Conservation (phyloP, 2,888 invertebrate genomes). For the Achlya flavicornis region DNA sequence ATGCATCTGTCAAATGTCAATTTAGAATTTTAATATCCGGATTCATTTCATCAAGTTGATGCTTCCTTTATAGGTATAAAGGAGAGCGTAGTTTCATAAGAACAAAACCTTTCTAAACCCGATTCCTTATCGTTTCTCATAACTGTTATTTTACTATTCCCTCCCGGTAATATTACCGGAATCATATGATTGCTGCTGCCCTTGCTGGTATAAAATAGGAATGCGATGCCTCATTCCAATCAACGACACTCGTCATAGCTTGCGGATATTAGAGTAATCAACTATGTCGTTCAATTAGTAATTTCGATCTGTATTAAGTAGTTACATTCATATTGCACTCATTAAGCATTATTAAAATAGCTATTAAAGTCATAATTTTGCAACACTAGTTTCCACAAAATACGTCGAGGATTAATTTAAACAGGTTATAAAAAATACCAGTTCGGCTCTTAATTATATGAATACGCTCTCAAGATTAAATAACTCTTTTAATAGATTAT, state of each 20-base stretch:
- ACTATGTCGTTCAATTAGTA: background rate
- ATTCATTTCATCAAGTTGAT: too few species aligned
- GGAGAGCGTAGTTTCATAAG: too few species aligned
- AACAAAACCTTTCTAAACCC: too few species aligned
- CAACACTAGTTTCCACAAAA: background rate
- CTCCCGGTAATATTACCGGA: background rate
- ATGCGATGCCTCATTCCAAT: background rate
- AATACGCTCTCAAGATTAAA: background rate
- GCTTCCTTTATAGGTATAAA: too few species aligned
- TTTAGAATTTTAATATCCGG: background rate
- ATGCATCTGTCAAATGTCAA: background rate
- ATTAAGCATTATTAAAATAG: background rate
- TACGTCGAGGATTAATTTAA: background rate
- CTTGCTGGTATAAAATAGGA: background rate
- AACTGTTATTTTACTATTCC: too few species aligned
- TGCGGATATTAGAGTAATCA: background rate
- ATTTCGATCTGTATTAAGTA: background rate
- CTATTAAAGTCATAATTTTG: background rate
- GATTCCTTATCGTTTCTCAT: too few species aligned
- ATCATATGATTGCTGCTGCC: too few species aligned
- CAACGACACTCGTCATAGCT: background rate
- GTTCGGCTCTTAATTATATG: constrained; percentile 2
- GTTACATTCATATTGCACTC: background rate
- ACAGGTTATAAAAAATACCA: background rate
- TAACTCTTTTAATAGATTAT: background rate